These are phyloP conservation scores for Adineta ricciae DNA, from an alignment of 2,888 invertebrate species.

Conservation along the genomic window DNA sequence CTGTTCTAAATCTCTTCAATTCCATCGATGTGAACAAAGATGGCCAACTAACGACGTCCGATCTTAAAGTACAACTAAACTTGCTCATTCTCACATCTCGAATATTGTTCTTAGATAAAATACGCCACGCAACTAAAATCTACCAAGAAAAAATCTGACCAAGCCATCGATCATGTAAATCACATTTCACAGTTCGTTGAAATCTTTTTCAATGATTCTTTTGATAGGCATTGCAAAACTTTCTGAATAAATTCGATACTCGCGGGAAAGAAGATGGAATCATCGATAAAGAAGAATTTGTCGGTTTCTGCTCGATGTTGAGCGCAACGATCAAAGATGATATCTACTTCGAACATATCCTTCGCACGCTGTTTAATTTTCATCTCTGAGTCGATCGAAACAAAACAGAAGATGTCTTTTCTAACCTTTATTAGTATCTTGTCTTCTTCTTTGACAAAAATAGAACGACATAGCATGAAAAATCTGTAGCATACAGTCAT, in stretches of 20 bases:
- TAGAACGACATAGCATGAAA: background rate
- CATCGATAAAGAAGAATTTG: background rate
- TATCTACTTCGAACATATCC: background rate
- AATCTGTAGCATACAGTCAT: background rate
- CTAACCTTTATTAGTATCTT: background rate
- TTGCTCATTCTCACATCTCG: background rate
- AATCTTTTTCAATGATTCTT: background rate
- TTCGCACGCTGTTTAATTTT: background rate
- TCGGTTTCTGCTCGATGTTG: background rate
- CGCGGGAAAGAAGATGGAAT: background rate
- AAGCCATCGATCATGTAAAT: background rate
- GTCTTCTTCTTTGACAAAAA: background rate
- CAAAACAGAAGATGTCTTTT: background rate
- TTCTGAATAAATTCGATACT: conserved; percentile 11
- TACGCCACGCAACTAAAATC: background rate
- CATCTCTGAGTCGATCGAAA: background rate
- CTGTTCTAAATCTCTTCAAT: background rate
- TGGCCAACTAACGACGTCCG: background rate
- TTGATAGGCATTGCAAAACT: background rate
- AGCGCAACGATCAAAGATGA: background rate
- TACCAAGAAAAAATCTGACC: background rate
- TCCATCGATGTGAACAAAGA: background rate
- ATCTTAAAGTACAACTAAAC: background rate
- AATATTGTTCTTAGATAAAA: background rate
- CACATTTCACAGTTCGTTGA: too few relatives aligned